phyloP scores from a whole-genome alignment of 1,140 invertebrate genomes.

The Drosophila parvula region DNA sequence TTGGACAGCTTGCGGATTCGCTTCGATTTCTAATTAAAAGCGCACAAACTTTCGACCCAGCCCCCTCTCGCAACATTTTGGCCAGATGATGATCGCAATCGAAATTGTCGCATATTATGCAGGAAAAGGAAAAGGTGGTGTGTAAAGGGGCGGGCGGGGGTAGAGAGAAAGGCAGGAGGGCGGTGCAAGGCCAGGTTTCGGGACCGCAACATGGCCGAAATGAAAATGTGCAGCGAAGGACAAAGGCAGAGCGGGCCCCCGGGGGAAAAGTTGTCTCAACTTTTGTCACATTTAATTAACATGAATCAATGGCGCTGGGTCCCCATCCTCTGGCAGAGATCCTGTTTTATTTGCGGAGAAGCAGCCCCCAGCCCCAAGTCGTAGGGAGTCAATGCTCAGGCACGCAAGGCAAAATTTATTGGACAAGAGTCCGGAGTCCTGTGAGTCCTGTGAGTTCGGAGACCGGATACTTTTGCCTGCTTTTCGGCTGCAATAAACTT shows the following conservation, averaged over 20 bases:
- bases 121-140: neutral
- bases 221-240: constrained; percentile 52
- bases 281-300: constrained; percentile 79
- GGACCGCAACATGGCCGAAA: constrained; percentile 50
- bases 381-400: constrained; percentile 9
- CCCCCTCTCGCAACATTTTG: constrained; percentile 20
- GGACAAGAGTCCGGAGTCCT: neutral
- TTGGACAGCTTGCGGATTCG: constrained; percentile 57
- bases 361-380: neutral
- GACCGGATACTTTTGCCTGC: constrained; percentile 12
- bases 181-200: neutral
- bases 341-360: constrained; percentile 1
- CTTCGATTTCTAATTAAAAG: constrained; percentile 78
- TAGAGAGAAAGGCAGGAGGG: too few relatives aligned
- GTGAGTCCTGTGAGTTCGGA: neutral
- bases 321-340: constrained; percentile 1
- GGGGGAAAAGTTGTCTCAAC: constrained; percentile 52
- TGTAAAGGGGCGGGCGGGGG: neutral
- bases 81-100: constrained; percentile 71
- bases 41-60: constrained; percentile 42
- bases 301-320: constrained; percentile 61
- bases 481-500: constrained; percentile 65
- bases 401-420: constrained; percentile 57
- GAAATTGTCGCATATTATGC: constrained; percentile 56
- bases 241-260: constrained; percentile 5